Evolutionary conservation across 2,113 vertebrate species (phyloP), one percentile per base, ranked within the genome.

Genomic region (Lamprotornis superbus): DNA sequence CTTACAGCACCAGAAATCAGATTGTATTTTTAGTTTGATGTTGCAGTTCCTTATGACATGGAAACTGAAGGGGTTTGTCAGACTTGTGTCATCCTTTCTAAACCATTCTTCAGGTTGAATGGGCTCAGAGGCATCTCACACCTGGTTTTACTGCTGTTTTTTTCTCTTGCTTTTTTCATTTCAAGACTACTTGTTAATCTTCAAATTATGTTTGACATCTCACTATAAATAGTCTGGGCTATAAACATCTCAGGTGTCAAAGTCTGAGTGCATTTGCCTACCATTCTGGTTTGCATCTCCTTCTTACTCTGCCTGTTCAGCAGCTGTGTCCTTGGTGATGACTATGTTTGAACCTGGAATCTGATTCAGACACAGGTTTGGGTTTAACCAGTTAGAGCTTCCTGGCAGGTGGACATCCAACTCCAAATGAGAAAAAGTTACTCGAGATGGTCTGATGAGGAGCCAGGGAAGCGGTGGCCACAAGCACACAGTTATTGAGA

Each of bases 161-260:
- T 53, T 67, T 33, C 55, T 91, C 33, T 52, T 42, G 39, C 42
- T 91, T 50, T 12, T 74, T 89, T 89, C 46, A 1, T 74, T 89
- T 28, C 76, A 78, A 81, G 64, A 53, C 64, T 75, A 22, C 27
- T 67, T 76, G 40, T 55, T 91, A 49, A n/a, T 69, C 70, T 61
- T 87, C 90, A 85, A 69, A 77, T 49, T 57, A 57, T 46, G 50
- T 87, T 85, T 90, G 92, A 88, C 57, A 83, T 88, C 70, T 83
- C 75, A 60, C 49, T 79, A 53, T 80, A 93, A 95, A 82, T 69
- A 76, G 53, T 27, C 31, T 80, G 16, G 40, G 53, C 85, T 79
- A 93, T 93, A 90, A 85, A 88, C 37, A 61, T n/a, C 50, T 76
- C 46, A 46, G 10, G 23, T 73, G 82, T 83, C 57, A 33, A 82